phyloP scores from a whole-genome alignment of 2,888 invertebrate species.

The Mimachlamys varia region DNA sequence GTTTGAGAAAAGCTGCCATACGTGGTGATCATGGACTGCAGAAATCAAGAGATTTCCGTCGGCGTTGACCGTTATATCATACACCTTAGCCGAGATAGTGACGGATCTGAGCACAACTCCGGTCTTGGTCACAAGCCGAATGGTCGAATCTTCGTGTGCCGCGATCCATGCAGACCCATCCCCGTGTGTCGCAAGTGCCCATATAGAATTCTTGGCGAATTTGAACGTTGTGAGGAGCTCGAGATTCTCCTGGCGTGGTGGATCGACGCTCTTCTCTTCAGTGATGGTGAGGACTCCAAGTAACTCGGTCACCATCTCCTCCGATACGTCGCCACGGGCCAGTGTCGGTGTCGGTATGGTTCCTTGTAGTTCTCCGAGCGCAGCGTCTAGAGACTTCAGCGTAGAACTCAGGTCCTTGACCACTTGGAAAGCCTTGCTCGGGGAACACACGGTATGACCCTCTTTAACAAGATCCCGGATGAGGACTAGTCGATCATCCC shows the following conservation, averaged over 20 bases:
- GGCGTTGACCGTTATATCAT: not conserved
- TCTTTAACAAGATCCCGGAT: not conserved
- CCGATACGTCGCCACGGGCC: not conserved
- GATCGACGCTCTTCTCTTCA: not conserved
- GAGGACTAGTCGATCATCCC: not conserved
- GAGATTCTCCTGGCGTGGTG: not conserved
- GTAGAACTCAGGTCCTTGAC: not conserved
- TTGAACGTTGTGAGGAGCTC: not conserved
- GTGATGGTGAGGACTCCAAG: not conserved
- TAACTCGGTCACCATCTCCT: not conserved
- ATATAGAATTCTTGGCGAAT: not conserved
- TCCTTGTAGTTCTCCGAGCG: not conserved
- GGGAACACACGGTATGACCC: not conserved
- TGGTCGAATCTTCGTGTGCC: not conserved
- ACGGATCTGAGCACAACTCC: not conserved
- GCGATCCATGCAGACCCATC: slow-evolving; percentile 1
- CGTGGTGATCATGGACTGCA: not conserved
- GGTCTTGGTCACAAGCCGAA: not conserved
- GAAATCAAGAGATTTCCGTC: slow-evolving; percentile 31
- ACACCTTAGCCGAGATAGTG: not conserved
- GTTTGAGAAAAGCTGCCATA: slow-evolving; percentile 1
- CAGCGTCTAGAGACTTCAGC: not conserved
- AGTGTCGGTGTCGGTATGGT: not conserved
- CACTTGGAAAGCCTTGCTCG: not conserved
- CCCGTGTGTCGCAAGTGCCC: not conserved